Base-by-base conservation (phyloP, 2,113 vertebrate genomes). In the Condylura cristata region DNA sequence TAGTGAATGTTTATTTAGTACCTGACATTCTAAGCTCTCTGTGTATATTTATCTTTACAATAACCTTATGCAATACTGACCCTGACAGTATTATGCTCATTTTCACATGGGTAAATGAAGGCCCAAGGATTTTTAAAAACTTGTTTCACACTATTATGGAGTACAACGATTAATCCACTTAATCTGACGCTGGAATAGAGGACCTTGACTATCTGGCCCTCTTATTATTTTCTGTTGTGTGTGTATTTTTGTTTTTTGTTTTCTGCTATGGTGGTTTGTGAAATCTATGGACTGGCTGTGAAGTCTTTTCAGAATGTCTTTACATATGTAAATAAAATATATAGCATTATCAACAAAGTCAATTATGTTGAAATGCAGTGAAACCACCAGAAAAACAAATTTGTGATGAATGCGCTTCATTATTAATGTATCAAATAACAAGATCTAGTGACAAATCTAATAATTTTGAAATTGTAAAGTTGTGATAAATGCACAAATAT, bases 41-140 rank as follows among this genome's bases (percentile, higher is more conserved):
- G 24, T 85, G 22, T 48, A 28, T 60, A 85, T 82, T 92, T 71
- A 58, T 66, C n/a, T 87, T 89, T 83, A 70, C 11, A 74, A 81
- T 32, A 72, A 90, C 41, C 8, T 46, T 56, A 92, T 71, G 37
- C 78, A 91, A 28, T 81, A 88, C n/a, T n/a, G 48, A 63, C 11
- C 17, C 8, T 72, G 39, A n/a, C 34, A 58, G 12, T 66, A 74
- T 74, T 44, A 56, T 5, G 41, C 53, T 24, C 53, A 46, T 88
- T 88, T 92, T 82, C 41, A 70, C 41, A 76, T 53, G 16, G 66
- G 44, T 58, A 85, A 89, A 80, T 32, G 46, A 80, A 95, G 39
- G 39, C 72, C 80, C 83, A 80, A 48, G 46, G 72, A 60, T 41
- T 65, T 60, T 61, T 5, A 7, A 58, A 68, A 85, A 18, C 83